Evolutionary conservation across 2,797 vertebrate genomes (phyloP).

Genomic region (Chlorospingus semifuscus): DNA sequence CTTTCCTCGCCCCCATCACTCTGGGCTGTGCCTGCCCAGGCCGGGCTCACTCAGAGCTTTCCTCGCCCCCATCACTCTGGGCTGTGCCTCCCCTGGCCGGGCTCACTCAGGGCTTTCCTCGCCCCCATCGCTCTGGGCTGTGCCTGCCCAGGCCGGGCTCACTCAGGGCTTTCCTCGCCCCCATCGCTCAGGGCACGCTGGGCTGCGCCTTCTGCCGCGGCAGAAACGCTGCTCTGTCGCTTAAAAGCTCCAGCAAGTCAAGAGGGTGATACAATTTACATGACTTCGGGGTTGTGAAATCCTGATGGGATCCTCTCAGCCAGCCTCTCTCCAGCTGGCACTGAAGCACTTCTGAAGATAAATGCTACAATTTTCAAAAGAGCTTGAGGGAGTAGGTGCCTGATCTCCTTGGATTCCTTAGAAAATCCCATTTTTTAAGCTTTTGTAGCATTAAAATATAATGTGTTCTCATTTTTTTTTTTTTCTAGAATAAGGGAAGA

Average conservation of each 20-base stretch:
- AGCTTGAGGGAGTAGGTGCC: neutral
- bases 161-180: neutral
- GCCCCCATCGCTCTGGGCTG: no score
- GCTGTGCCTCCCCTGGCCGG: no score
- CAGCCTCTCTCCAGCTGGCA: neutral
- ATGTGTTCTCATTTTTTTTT: neutral
- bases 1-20: no score
- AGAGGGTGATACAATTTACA: neutral
- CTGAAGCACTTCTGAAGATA: neutral
- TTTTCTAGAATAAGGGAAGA: neutral
- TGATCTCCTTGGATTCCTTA: neutral
- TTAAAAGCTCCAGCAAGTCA: neutral
- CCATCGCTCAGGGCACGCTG: neutral
- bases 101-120: no score
- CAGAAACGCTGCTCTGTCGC: neutral
- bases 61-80: no score
- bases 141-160: neutral
- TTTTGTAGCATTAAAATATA: constrained; percentile 14
- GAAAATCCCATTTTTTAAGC: constrained; percentile 12
- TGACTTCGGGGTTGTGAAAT: neutral
- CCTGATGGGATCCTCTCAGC: neutral
- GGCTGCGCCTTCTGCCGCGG: neutral
- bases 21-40: no score
- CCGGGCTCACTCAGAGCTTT: no score
- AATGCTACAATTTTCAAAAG: constrained; percentile 19